Evolutionary conservation across 2,797 vertebrate species (phyloP).

Genomic region (Amblyopsis hoosieri): DNA sequence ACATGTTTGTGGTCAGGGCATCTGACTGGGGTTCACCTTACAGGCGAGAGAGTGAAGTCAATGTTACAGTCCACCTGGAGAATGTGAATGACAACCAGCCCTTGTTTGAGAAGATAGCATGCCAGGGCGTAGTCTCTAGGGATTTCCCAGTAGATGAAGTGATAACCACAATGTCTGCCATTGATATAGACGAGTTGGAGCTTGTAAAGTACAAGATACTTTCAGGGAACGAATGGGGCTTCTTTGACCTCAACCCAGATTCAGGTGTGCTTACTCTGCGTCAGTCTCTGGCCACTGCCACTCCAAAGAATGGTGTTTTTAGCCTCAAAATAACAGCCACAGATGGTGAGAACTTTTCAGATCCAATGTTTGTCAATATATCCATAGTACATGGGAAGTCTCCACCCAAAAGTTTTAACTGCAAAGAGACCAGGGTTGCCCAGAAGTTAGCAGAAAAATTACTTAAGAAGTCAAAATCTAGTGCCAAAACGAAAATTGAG

Average conservation of each 20-base stretch:
- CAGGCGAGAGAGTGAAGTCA: conserved; percentile 94
- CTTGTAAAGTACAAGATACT: conserved; percentile 96
- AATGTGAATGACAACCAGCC: conserved; percentile 96
- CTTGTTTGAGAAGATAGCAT: conserved; percentile 93
- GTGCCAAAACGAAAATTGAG: conserved; percentile 86
- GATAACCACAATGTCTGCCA: conserved; percentile 94
- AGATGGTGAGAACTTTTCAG: conserved; percentile 94
- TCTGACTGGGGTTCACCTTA: conserved; percentile 98
- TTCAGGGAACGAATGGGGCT: conserved; percentile 91
- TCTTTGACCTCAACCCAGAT: conserved; percentile 93
- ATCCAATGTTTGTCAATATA: conserved; percentile 95
- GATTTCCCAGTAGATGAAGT: conserved; percentile 89
- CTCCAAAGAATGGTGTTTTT: conserved; percentile 84
- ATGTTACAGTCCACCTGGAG: conserved; percentile 89
- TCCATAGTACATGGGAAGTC: conserved; percentile 88
- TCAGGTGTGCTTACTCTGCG: conserved; percentile 91
- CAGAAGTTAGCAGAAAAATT: conserved; percentile 95
- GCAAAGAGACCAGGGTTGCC: conserved; percentile 93
- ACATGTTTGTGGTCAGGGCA: conserved; percentile 90
- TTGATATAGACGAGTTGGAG: conserved; percentile 94
- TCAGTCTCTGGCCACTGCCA: conserved; percentile 82
- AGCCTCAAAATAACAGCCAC: conserved; percentile 93
- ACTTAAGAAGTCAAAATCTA: conserved; percentile 92
- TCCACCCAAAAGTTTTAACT: conserved; percentile 87
- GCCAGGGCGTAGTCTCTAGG: conserved; percentile 89